A percentile compares a stretch with the other conserved stretches of the same genome.
Evolutionary conservation across 2,113 vertebrate species (phyloP).

Genomic region (Hiodon alosoides): DNA sequence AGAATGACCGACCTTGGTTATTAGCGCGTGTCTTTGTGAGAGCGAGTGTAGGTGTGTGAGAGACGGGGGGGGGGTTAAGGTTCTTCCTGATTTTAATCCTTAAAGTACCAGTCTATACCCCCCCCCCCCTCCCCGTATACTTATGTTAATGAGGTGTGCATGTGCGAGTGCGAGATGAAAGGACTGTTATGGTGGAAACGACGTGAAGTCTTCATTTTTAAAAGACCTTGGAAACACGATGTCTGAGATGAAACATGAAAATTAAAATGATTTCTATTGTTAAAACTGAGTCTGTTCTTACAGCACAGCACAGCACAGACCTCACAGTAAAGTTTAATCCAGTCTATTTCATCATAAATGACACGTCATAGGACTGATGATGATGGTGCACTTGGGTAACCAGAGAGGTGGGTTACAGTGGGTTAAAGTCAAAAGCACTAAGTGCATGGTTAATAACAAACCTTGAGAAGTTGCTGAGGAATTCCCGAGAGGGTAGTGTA

Average conservation of each 20-base stretch:
- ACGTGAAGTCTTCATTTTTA: conserved; percentile 61
- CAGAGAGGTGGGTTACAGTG: no score
- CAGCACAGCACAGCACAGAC: not conserved
- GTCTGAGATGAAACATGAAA: conserved; percentile 60
- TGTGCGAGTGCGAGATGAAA: conserved; percentile 20
- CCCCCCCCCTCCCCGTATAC: conserved; percentile 33
- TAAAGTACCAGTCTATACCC: conserved; percentile 35
- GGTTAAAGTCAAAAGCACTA: no score
- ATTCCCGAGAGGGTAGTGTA: no score
- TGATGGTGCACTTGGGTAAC: no score
- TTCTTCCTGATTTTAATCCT: conserved; percentile 53
- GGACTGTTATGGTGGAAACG: conserved; percentile 36
- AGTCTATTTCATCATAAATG: no score
- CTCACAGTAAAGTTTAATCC: no score
- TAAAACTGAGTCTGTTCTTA: conserved; percentile 29
- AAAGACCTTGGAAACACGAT: conserved; percentile 62
- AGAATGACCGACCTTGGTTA: conserved; percentile 26
- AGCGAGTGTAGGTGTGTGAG: not conserved
- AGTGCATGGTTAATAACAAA: no score
- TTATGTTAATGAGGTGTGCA: conserved; percentile 32
- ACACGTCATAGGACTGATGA: no score
- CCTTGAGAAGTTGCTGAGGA: no score
- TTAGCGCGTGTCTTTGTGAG: not conserved
- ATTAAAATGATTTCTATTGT: conserved; percentile 75
- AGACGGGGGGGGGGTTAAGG: conserved; percentile 21